phyloP scores from a whole-genome alignment of 92 coral and sea anemone species.

The Hydrozoanthus gracilis region DNA sequence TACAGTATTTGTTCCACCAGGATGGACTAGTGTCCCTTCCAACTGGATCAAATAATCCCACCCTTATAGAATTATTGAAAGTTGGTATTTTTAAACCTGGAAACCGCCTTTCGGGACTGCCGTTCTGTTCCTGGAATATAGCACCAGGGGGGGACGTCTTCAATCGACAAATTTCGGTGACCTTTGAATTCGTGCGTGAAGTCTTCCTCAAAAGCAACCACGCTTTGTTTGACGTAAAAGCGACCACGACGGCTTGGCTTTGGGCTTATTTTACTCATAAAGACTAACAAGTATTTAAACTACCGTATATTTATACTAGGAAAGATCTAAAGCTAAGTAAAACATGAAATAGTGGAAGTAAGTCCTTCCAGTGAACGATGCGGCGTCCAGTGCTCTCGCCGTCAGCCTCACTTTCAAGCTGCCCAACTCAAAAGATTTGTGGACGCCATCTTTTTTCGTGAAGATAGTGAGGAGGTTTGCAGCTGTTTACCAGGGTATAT shows the following conservation, averaged over 20 bases:
- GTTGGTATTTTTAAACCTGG: conserved; percentile 59
- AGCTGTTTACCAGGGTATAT: conserved; percentile 64
- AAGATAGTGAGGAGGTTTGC: conserved; percentile 64
- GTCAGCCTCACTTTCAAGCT: conserved; percentile 75
- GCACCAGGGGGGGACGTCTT: conserved; percentile 94
- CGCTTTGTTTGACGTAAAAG: conserved; percentile 66
- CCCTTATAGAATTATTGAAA: too few relatives aligned
- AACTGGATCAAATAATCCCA: too few relatives aligned
- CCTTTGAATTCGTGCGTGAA: conserved; percentile 90
- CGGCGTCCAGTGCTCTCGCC: conserved; percentile 33
- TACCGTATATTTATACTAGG: too few relatives aligned
- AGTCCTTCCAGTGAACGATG: background rate
- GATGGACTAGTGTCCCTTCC: too few relatives aligned
- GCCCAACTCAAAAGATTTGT: conserved; percentile 68
- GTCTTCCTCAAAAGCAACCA: conserved; percentile 91
- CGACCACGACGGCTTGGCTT: conserved; percentile 38
- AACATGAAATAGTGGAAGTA: too few relatives aligned
- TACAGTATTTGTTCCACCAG: too few relatives aligned
- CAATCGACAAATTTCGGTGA: conserved; percentile 83
- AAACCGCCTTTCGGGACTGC: conserved; percentile 90
- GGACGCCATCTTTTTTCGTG: conserved; percentile 80
- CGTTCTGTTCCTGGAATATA: conserved; percentile 92
- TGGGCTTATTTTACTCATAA: conserved; percentile 34
- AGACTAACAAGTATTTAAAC: background rate
- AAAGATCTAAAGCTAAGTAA: too few relatives aligned